phyloP scores from a whole-genome alignment of 2,888 invertebrate species.

The Habrosyne pyritoides region DNA sequence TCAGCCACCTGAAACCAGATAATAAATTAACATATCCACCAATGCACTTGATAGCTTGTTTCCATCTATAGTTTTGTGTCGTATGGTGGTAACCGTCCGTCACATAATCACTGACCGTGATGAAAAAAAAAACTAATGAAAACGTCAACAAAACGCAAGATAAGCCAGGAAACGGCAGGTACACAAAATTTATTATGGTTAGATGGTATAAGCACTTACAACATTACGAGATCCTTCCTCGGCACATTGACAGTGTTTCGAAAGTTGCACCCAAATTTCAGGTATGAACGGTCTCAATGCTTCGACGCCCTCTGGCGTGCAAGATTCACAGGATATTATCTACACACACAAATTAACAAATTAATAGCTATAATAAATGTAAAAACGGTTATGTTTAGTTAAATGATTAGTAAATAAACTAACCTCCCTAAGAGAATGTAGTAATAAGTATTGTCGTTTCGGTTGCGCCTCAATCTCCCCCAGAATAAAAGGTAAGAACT shows the following conservation, averaged over 20 bases:
- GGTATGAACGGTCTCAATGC: conserved; percentile 91
- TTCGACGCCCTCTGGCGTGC: conserved; percentile 88
- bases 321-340: conserved; percentile 93
- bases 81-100: too few relatives aligned
- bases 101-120: too few relatives aligned
- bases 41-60: too few relatives aligned
- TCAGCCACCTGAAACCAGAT: conserved; percentile 92
- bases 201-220: conserved; percentile 81
- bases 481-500: conserved; percentile 97
- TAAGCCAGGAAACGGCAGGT: too few relatives aligned
- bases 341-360: conserved; percentile 47
- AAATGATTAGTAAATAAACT: conserved; percentile 15
- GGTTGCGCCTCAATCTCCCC: conserved; percentile 97
- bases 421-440: conserved; percentile 99
- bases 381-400: background rate
- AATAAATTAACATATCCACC: too few relatives aligned
- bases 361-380: background rate
- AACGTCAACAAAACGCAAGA: too few relatives aligned
- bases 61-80: too few relatives aligned
- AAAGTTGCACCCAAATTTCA: conserved; percentile 95
- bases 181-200: too few relatives aligned
- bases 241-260: conserved; percentile 97
- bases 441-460: conserved; percentile 95
- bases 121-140: too few relatives aligned
- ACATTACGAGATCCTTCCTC: conserved; percentile 99